These are phyloP conservation scores for Berghia stephanieae DNA, from an alignment of 1,140 invertebrate species.

Conservation along the genomic window DNA sequence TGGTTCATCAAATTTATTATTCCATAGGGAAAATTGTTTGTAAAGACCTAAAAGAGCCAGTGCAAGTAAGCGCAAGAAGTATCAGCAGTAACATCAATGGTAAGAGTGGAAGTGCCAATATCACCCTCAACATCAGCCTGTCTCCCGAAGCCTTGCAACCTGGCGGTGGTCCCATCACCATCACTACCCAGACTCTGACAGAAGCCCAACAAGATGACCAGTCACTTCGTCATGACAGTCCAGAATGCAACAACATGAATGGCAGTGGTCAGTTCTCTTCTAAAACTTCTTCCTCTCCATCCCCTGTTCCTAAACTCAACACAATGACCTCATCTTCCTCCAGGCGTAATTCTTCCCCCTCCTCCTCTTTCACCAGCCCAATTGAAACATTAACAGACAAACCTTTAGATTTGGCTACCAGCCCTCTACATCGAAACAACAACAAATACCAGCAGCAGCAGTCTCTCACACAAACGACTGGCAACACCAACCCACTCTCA, in stretches of 20 bases:
- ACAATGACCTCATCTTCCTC: neutral
- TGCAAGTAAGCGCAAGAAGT: slow-evolving; percentile 11
- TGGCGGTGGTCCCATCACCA: slow-evolving; percentile 45
- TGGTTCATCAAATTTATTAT: neutral
- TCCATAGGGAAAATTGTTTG: slow-evolving; percentile 35
- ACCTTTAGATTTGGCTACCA: slow-evolving; percentile 21
- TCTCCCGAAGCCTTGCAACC: slow-evolving; percentile 40
- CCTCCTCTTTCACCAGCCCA: too few relatives aligned
- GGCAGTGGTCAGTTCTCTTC: neutral
- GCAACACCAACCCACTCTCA: neutral
- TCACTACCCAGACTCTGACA: slow-evolving; percentile 37
- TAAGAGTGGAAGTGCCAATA: slow-evolving; percentile 31
- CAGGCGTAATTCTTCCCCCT: slow-evolving; percentile 1
- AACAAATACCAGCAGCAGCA: slow-evolving; percentile 8
- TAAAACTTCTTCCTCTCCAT: slow-evolving; percentile 1
- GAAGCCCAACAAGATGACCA: neutral
- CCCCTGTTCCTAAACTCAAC: neutral
- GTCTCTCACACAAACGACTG: neutral
- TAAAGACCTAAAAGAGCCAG: slow-evolving; percentile 30
- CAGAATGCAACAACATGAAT: neutral
- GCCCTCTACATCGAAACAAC: slow-evolving; percentile 12
- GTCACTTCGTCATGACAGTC: neutral
- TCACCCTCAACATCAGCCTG: slow-evolving; percentile 50
- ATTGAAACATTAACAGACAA: too few relatives aligned
- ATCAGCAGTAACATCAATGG: neutral